A percentile compares a stretch with the other conserved stretches of the same genome.
phyloP scores from a whole-genome alignment of 1,140 invertebrate genomes.

The Delia radicum region DNA sequence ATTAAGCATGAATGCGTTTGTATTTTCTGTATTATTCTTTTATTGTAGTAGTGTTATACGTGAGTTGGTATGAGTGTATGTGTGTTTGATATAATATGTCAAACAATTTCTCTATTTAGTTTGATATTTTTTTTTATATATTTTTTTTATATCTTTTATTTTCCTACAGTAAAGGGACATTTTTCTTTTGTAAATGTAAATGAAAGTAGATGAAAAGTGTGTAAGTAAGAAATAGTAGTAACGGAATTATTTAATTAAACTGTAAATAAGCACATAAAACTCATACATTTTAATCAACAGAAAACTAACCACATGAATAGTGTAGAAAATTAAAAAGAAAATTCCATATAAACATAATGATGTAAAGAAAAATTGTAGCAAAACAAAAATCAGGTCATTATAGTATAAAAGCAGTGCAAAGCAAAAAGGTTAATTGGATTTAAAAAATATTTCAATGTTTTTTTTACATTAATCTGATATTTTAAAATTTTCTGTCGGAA shows the following conservation, averaged over 20 bases:
- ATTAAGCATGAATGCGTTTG: conserved; percentile 3
- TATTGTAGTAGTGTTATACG: neutral
- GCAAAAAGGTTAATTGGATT: too few species aligned
- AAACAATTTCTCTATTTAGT: neutral
- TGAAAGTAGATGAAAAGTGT: neutral
- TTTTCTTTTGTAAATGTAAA: neutral
- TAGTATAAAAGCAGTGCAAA: too few species aligned
- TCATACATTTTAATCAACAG: conserved; percentile 17
- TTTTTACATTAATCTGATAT: too few species aligned
- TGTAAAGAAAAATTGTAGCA: too few species aligned
- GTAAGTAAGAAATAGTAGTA: neutral
- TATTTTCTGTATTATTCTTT: neutral
- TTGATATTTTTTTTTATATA: neutral
- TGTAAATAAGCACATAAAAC: neutral
- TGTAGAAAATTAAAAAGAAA: neutral
- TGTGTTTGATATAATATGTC: neutral
- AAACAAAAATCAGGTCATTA: neutral
- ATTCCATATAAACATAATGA: neutral
- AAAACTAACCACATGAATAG: neutral
- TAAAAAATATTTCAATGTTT: too few species aligned
- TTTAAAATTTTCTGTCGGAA: too few species aligned
- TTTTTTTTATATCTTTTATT: neutral
- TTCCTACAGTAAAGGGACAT: neutral
- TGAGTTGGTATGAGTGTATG: neutral
- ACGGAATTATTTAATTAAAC: conserved; percentile 20